Evolutionary conservation across 2,888 invertebrate genomes (phyloP), one percentile per base, ranked within the genome.

Genomic region (Polia nebulosa): DNA sequence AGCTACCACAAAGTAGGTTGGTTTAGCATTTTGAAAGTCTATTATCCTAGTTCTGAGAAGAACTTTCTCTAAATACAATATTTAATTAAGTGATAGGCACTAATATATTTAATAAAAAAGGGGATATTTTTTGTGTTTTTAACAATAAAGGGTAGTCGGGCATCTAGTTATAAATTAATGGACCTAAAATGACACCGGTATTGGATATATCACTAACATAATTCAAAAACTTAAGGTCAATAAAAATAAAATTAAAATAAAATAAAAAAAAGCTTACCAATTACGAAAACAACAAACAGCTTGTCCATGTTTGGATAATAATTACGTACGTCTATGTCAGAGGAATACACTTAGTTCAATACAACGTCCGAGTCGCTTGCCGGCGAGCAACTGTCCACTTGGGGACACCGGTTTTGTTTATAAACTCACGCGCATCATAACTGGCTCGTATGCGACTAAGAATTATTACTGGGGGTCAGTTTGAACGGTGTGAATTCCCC

Each of bases 251-350:
- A 41, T 36, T 52, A 34, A 56, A 29, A 1, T 22, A 9, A 41
- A 32, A 29, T 41, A 52, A 65, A 60, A 61, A 57, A 67, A 27
- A 20, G 88, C 91, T 92, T 51, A 92, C 92, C 91, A 32, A 91
- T 61, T 67, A 90, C 76, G 57, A 91, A 83, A 69, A 90, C 77
- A 29, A 84, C 76, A 56, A 80, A 82, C 17, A 89, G 32, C 68
- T 88, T 88, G 52, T 86, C 83, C 92, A 92, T 92, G 69, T 76
- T 73, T 59, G 85, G 6, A 56, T 32, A 52, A 65, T 59, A 53
- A 52, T 51, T 75, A 57, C 25, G 53, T 52, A 55, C 56, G 61
- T 52, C 51, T 39, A 22, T 36, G 25, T 56, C 57, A 64, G 57
- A n/a, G 36, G 44, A 61, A 47, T 60, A 51, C 15, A 62, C 45